phyloP scores from a whole-genome alignment of 2,797 vertebrate species.

The Echiichthys vipera region DNA sequence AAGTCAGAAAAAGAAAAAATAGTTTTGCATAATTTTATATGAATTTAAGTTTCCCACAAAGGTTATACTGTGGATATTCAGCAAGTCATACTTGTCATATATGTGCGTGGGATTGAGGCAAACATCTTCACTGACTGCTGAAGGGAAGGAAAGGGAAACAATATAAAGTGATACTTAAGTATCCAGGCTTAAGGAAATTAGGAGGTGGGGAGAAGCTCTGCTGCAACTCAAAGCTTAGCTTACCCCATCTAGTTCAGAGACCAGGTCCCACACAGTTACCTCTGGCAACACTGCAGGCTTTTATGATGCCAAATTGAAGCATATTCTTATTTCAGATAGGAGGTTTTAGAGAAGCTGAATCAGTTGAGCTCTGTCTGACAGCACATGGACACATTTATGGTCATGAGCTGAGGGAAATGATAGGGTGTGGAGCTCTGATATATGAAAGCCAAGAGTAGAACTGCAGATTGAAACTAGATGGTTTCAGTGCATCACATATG shows the following conservation, averaged over 20 bases:
- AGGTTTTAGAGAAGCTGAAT: neutral
- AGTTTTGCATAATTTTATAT: neutral
- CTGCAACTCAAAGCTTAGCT: neutral
- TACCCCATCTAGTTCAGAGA: neutral
- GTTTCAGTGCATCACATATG: too few species aligned
- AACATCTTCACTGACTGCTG: neutral
- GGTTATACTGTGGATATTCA: too few species aligned
- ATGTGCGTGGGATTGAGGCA: conserved; percentile 1
- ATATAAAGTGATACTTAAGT: neutral
- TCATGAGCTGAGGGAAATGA: neutral
- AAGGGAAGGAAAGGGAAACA: neutral
- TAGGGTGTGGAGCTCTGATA: neutral
- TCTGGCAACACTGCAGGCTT: neutral
- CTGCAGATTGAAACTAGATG: too few species aligned
- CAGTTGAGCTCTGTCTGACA: neutral
- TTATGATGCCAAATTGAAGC: neutral
- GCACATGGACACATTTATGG: neutral
- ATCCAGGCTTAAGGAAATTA: neutral
- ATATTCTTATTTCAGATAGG: neutral
- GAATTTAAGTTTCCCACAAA: neutral
- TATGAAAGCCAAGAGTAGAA: neutral
- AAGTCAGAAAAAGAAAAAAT: neutral
- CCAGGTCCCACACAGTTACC: neutral
- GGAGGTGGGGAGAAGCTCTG: neutral
- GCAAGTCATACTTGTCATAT: neutral